Conservation (phyloP, 64 coral and sea anemone species). For the Actinia tenebrosa region DNA sequence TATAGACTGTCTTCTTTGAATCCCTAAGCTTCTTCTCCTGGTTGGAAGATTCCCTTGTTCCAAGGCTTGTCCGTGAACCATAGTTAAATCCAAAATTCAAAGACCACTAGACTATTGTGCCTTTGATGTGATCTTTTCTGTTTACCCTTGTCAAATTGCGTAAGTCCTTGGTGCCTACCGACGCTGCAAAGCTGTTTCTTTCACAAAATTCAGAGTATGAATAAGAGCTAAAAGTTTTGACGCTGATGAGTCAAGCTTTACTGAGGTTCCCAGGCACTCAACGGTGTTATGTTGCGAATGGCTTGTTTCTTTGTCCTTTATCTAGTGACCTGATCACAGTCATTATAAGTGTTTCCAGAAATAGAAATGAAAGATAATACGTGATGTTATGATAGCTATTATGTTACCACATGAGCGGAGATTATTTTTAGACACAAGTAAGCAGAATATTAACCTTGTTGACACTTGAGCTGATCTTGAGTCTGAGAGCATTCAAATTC, state of each 20-base stretch:
- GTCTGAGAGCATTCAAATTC: neutral
- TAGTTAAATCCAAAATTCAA: neutral
- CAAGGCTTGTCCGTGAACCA: neutral
- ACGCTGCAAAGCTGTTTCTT: neutral
- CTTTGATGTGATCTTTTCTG: neutral
- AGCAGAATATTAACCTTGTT: neutral
- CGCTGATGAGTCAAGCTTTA: neutral
- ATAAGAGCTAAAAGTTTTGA: neutral
- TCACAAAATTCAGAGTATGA: neutral
- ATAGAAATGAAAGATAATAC: slow-evolving; percentile 2
- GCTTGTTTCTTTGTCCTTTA: neutral
- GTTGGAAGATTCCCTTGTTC: neutral
- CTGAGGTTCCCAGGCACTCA: neutral
- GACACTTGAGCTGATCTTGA: neutral
- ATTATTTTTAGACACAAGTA: neutral
- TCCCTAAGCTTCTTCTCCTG: neutral
- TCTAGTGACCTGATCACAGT: neutral
- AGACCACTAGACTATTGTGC: neutral
- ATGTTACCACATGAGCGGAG: neutral
- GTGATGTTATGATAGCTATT: slow-evolving; percentile 17
- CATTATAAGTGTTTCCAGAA: slow-evolving; percentile 4
- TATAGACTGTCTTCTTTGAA: slow-evolving; percentile 1
- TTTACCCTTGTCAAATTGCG: neutral
- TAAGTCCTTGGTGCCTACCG: no score
- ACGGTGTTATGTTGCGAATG: neutral